Percentiles rank a stretch among this genome's conserved stretches.
These are phyloP conservation scores for Parauchenoglanis ngamensis DNA, from an alignment of 2,797 vertebrate genomes.

Conservation along the genomic window DNA sequence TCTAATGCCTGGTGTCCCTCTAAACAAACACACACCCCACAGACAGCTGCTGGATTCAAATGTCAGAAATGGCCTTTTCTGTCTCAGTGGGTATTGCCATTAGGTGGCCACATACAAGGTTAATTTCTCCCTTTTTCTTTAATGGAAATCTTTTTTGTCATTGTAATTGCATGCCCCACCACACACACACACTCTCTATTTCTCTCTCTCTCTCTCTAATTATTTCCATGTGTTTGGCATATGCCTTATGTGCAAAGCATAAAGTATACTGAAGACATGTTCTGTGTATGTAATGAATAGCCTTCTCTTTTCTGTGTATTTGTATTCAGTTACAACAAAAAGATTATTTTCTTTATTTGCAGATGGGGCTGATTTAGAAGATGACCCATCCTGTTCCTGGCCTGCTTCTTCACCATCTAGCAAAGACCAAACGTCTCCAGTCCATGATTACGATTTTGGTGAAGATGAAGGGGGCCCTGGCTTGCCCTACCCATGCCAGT, in stretches of 20 bases:
- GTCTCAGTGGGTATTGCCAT: slow-evolving; percentile 80
- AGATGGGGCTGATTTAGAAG: slow-evolving; percentile 95
- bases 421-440: slow-evolving; percentile 97
- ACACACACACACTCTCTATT: slow-evolving; percentile 14
- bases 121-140: slow-evolving; percentile 74
- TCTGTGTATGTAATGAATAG: background rate
- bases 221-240: background rate
- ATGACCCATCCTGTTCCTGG: slow-evolving; percentile 97
- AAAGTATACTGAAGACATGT: background rate
- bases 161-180: slow-evolving; percentile 55
- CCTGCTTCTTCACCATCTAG: slow-evolving; percentile 97
- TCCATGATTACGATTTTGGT: slow-evolving; percentile 94
- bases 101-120: slow-evolving; percentile 82
- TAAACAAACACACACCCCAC: slow-evolving; percentile 58
- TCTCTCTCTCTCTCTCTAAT: slow-evolving; percentile 29
- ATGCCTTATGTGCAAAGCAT: background rate
- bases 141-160: slow-evolving; percentile 58
- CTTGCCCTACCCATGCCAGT: slow-evolving; percentile 96
- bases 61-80: slow-evolving; percentile 79
- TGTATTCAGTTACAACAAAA: background rate
- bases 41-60: slow-evolving; percentile 77
- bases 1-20: slow-evolving; percentile 74
- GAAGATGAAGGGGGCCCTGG: slow-evolving; percentile 95
- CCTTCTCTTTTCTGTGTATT: background rate
- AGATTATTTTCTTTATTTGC: slow-evolving; percentile 31